Conservation (phyloP, 2,113 vertebrate species). For the Naja naja region DNA sequence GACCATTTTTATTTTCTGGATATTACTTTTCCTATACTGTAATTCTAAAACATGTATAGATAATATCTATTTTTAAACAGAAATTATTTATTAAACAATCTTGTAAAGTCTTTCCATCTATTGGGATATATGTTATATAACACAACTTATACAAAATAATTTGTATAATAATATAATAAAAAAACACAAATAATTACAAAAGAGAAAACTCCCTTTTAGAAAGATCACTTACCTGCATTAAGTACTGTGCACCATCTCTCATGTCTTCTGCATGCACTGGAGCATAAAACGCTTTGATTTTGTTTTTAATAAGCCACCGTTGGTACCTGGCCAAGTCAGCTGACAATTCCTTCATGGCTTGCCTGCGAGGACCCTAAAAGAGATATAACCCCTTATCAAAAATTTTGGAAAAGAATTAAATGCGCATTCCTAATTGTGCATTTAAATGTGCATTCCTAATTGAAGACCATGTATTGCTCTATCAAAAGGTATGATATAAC, state of each 20-base stretch:
- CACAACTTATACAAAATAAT: not conserved
- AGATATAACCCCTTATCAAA: not conserved
- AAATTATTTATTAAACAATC: not conserved
- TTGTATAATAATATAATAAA: too few relatives aligned
- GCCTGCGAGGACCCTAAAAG: slow-evolving; percentile 84
- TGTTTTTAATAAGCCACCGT: slow-evolving; percentile 91
- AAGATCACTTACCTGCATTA: slow-evolving; percentile 83
- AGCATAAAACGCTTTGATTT: slow-evolving; percentile 94
- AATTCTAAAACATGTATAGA: not conserved
- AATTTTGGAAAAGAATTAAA: not conserved
- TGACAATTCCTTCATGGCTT: slow-evolving; percentile 90
- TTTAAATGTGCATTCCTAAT: not conserved
- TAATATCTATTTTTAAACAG: not conserved
- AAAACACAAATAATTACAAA: not conserved
- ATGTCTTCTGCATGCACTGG: slow-evolving; percentile 93
- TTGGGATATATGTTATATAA: not conserved
- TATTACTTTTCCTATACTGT: not conserved
- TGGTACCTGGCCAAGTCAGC: slow-evolving; percentile 87
- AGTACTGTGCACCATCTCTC: slow-evolving; percentile 87
- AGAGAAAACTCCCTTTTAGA: not conserved
- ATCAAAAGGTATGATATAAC: not conserved
- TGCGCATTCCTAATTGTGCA: not conserved
- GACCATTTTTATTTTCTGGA: not conserved
- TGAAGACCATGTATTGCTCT: not conserved
- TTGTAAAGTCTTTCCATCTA: not conserved